Evolutionary conservation across 2,888 invertebrate genomes (phyloP).

Genomic region (Palloptera scutellata): DNA sequence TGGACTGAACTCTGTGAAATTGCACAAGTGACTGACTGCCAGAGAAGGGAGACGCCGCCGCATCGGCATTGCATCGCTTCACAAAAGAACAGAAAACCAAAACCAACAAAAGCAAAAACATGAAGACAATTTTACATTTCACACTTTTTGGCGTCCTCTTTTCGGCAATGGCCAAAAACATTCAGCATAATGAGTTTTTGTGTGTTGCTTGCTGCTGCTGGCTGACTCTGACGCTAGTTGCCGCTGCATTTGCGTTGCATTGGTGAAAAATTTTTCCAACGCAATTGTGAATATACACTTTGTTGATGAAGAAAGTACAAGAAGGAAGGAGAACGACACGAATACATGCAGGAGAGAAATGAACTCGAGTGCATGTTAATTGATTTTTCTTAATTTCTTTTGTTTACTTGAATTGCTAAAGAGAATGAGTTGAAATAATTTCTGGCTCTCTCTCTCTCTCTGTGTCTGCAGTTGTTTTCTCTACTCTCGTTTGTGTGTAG

Average conservation of each 20-base stretch:
- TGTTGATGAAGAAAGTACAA: too few relatives aligned
- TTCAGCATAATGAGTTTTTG: not conserved
- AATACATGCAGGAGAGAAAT: constrained; percentile 6
- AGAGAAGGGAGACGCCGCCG: constrained; percentile 1
- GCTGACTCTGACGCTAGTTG: not conserved
- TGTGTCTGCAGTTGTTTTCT: not conserved
- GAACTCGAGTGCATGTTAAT: constrained; percentile 38
- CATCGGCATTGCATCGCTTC: constrained; percentile 19
- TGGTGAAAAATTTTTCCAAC: not conserved
- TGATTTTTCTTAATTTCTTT: constrained; percentile 33
- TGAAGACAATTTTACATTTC: too few relatives aligned
- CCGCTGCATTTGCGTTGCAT: not conserved
- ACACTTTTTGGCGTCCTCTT: not conserved
- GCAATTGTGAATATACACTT: not conserved
- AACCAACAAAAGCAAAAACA: too few relatives aligned
- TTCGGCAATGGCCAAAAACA: not conserved
- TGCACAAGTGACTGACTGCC: constrained; percentile 27
- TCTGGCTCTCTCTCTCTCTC: not conserved
- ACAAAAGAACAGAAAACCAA: not conserved
- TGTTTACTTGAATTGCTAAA: constrained; percentile 13
- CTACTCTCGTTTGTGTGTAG: not conserved
- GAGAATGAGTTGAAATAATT: not conserved
- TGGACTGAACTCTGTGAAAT: constrained; percentile 33
- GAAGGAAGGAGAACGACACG: too few relatives aligned
- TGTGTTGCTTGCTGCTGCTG: too few relatives aligned